These are phyloP conservation scores for Nettapus auritus DNA, from an alignment of 2,113 vertebrate genomes.

Conservation along the genomic window DNA sequence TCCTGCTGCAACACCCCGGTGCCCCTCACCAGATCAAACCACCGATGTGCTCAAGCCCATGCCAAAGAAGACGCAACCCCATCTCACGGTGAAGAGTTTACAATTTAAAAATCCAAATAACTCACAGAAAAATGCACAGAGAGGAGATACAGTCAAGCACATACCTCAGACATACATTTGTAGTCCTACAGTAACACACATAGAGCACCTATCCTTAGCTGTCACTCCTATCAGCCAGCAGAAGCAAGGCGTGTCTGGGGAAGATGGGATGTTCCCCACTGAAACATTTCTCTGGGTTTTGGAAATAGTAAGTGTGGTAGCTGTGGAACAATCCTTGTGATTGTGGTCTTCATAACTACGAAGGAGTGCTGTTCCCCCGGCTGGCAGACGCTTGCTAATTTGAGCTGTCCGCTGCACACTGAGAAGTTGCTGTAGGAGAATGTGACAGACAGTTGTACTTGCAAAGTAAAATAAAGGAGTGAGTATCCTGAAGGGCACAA, in stretches of 20 bases:
- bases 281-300: background rate
- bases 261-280: background rate
- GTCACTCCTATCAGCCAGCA: background rate
- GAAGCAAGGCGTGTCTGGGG: background rate
- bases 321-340: background rate
- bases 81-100: fast-evolving
- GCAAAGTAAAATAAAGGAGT: background rate
- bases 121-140: background rate
- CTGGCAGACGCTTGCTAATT: background rate
- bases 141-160: background rate
- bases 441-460: background rate
- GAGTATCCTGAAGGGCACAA: background rate
- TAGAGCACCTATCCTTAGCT: background rate
- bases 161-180: background rate
- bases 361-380: background rate
- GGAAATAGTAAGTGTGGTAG: background rate
- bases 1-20: background rate
- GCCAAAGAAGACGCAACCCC: background rate
- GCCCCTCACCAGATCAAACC: background rate
- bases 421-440: background rate
- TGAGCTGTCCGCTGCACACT: background rate
- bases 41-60: fast-evolving
- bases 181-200: background rate
- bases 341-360: background rate
- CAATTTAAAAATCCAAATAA: background rate